Base-by-base conservation (phyloP, 1,140 invertebrate species). In the Lasioglossum albipes region DNA sequence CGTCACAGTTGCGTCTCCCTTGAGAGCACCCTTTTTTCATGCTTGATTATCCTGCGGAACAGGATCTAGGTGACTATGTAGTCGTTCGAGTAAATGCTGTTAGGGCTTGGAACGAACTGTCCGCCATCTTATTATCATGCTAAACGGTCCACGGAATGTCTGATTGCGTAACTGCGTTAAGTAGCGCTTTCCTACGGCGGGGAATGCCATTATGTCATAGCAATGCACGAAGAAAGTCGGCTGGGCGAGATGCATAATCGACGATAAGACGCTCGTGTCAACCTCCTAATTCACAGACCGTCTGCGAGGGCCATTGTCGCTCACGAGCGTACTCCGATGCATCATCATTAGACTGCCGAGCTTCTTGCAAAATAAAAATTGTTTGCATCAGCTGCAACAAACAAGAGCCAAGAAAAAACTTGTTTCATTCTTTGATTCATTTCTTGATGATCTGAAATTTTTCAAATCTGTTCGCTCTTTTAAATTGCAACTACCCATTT, bases 191-290 rank as follows among this genome's bases (percentile, higher is more conserved):
- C 67, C 75, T 70, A n/a, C 41, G 16, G 9, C 20, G 10, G 18
- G 68, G 76, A 78, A 78, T 65, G 68, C 20, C 9, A 18, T 72
- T 72, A 78, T 70, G 59, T 72, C 57, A 78, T 18, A 45, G 42
- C 20, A 57, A 49, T 16, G 18, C 45, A 20, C 27, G 36, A 41
- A 16, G n/a, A 73, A 70, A 75, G 62, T 65, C 36, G 31, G 31
- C 16, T 2, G 5, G 36, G 20, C 16, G 67, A 18, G 16, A 16
- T 20, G 52, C 18, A 16, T 52, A 54, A 22, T 49, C 6, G n/a
- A n/a, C 22, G 22, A 31, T n/a, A 13, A 31, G 54, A 78, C 20
- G 9, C 18, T 31, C 59, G 42, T 20, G 72, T 71, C 45, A 52
- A 64, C 66, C 57, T 36, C 16, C 61, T 68, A 64, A 36, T 79